Evolutionary conservation across 2,113 vertebrate genomes (phyloP), one percentile per base, ranked within the genome.

Genomic region (Drymodes brunneopygia): DNA sequence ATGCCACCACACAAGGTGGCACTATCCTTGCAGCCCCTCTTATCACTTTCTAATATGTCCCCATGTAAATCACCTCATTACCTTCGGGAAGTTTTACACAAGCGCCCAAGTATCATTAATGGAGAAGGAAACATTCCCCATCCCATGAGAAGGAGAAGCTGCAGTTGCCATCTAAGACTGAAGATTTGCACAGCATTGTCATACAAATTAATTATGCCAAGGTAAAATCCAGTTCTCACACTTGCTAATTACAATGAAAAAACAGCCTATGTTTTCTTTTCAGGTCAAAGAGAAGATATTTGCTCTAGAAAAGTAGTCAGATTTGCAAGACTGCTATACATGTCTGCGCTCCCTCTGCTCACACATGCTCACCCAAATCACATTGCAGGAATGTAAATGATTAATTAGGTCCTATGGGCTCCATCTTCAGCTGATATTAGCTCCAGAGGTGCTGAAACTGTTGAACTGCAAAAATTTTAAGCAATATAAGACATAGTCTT

Each of bases 1-100:
- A 4, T 0, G 0, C 15, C 21, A 40, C 45, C 6, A 23, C 45
- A 29, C 22, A 23, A 2, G 0, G 4, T 36, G 61, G 28, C 38
- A 2, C 62, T 36, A 53, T 16, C 56, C 10, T 36, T 54, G 22
- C 50, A 72, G 80, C 29, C 62, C n/a, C 9, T 62, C 57, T 79
- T 51, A n/a, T 38, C 60, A 3, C 44, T 47, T 12, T 5, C 12
- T 15, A 4, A 2, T 20, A 5, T 0, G 11, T 40, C 18, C 60
- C 11, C 40, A 11, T 7, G 3, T 4, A 24, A 73, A 69, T 75
- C n/a, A 12, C 54, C 54, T 45, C 3, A 25, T 11, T 12, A 22
- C 45, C 44, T 45, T 45, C 16, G 47, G 19, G 31, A 71, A 42
- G 28, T 3, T 28, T 24, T 33, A 15, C 17, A 8, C 8, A 23